Evolutionary conservation across 2,797 vertebrate genomes (phyloP), one percentile per base, ranked within the genome.

Genomic region (Sebastes oblongus): DNA sequence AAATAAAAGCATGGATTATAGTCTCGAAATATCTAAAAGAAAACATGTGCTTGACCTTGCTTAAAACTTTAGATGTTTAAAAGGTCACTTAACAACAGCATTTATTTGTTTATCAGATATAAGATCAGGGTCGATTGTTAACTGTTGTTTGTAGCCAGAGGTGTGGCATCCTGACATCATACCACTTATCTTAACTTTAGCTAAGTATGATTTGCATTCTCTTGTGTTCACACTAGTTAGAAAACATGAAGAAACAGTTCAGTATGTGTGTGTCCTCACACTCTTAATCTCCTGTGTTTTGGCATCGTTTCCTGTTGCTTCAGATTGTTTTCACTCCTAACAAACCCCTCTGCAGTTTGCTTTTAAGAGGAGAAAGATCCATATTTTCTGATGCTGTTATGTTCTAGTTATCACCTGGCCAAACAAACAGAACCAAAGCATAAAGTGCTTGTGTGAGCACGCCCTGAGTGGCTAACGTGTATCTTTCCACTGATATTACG

Each of bases 301-400:
- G 24, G 8, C 32, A 16, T 55, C 10, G 75, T 75, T 91, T 92
- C 81, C 82, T 90, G 85, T 91, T 91, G 78, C 83, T 73, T 67
- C 58, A 62, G 52, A 59, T 58, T 86, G 86, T 90, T 92, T 88
- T 89, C 83, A 77, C 75, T 91, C 59, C 73, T 50, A 87, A 89
- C 83, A 89, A 89, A 76, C 76, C 70, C 42, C 64, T 4, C 84
- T 32, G 72, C 70, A 62, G 56, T 86, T 83, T 75, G 66, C 82
- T 85, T 76, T 59, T 60, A 90, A 32, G 59, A 66, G 39, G 3
- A 80, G 52, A 75, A 82, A 73, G 34, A 77, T 78, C 79, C 83
- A 84, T 72, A 80, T 75, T 56, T 87, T 16, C 72, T 60, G 68
- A 46, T 73, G 6, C 55, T 30, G 3, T 25, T 10, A 11, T 58